Evolutionary conservation across 2,113 vertebrate genomes (phyloP).

Genomic region (Paramisgurnus dabryanus): DNA sequence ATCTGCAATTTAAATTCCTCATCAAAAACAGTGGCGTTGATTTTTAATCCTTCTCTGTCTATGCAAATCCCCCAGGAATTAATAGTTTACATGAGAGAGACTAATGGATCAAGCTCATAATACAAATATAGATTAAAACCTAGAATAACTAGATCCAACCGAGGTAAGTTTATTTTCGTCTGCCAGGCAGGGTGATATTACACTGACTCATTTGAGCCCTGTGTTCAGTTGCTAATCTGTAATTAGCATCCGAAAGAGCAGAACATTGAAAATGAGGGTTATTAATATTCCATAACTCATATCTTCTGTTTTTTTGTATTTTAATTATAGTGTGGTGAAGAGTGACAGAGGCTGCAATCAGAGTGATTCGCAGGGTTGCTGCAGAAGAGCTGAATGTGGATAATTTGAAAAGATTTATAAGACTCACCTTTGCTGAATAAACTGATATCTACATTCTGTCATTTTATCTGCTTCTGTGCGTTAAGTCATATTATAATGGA

Average conservation of each 20-base stretch:
- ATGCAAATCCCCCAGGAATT: constrained; percentile 15
- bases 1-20: neutral
- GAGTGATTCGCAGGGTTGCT: constrained; percentile 1
- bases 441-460: neutral
- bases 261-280: constrained; percentile 34
- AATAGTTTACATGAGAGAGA: constrained; percentile 20
- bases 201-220: constrained; percentile 35
- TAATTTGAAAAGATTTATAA: neutral
- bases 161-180: constrained; percentile 24
- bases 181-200: constrained; percentile 33
- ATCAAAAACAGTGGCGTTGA: neutral
- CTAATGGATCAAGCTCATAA: constrained; percentile 25
- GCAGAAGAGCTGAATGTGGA: neutral
- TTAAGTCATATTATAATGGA: neutral
- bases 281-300: constrained; percentile 43
- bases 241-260: constrained; percentile 42
- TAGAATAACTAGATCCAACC: constrained; percentile 16
- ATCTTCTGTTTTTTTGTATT: constrained; percentile 40
- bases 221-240: constrained; percentile 36
- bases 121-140: constrained; percentile 38
- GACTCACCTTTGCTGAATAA: neutral
- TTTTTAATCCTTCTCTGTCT: neutral
- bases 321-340: constrained; percentile 22
- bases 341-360: constrained; percentile 22
- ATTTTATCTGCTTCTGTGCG: neutral